Evolutionary conservation across 2,888 invertebrate species (phyloP), one percentile per base, ranked within the genome.

Genomic region (Watsonalla binaria): DNA sequence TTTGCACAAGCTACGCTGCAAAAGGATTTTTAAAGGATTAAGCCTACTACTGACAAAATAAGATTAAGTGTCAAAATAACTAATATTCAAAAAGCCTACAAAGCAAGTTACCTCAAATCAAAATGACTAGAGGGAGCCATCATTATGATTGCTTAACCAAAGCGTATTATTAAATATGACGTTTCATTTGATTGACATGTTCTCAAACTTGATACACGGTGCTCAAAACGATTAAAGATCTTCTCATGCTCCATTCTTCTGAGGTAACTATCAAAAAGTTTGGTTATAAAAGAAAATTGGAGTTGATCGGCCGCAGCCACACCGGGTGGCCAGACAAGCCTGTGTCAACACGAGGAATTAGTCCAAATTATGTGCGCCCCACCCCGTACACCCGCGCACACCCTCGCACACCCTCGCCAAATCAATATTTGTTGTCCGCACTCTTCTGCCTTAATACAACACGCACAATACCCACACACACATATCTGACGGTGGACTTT

Each of bases 351-450:
- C 76, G 76, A 86, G 84, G 90, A 90, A 90, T 90, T 90, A 90
- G 90, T 89, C 83, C 90, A 90, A 90, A 90, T 90, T 90, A 90
- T 87, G 83, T 83, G 80, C 86, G 72, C 84, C 79, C 78, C 73
- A 69, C 75, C 63, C 69, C 57, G 64, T 57, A 65, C 67, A 14
- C 49, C 71, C 70, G 76, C 68, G 51, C 54, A 58, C 61, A 60
- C 68, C 73, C 73, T 65, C 67, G 59, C 58, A 65, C 78, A 78
- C 83, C 82, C 79, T 78, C 72, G 70, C 79, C 89, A 88, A 91
- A 91, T 91, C 91, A 91, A 91, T 91, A 91, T 91, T 91, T 91
- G 91, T 90, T 85, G 90, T 91, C 88, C 87, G 90, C 78, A 88
- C 90, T 90, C 90, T 90, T 90, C 90, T 90, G 84, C 84, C 88